Percentiles rank a stretch among this genome's conserved stretches.
Evolutionary conservation across 2,113 vertebrate species (phyloP).

Genomic region (Chlorodrepanis virens): DNA sequence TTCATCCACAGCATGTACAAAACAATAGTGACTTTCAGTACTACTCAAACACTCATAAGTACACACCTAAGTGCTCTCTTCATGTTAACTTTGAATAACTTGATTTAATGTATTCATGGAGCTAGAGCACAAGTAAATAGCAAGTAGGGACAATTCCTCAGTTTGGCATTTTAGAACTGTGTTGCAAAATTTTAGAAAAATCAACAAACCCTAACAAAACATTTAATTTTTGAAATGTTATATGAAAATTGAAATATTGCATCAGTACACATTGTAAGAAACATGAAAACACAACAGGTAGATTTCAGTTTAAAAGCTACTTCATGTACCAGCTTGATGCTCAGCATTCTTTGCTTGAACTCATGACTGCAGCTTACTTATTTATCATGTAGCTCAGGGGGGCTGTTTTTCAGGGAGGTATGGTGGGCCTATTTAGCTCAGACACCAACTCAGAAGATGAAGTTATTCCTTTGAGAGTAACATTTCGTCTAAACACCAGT

Average conservation of each 20-base stretch:
- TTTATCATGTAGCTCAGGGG: not conserved
- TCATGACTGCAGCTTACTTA: not conserved
- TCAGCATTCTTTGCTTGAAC: not conserved
- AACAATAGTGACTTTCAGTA: not conserved
- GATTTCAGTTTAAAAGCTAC: not conserved
- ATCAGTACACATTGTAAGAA: not conserved
- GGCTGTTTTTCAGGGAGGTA: not conserved
- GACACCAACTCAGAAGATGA: not conserved
- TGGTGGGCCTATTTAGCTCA: not conserved
- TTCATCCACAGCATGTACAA: not conserved
- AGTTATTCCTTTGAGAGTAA: not conserved
- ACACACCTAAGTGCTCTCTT: not conserved
- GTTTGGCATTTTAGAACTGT: not conserved
- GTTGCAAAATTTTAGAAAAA: not conserved
- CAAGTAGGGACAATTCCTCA: not conserved
- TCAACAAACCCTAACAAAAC: not conserved
- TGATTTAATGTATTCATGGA: not conserved
- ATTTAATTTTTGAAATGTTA: not conserved
- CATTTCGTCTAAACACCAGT: not conserved
- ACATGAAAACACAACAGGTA: not conserved
- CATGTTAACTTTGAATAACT: not conserved
- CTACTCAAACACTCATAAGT: not conserved
- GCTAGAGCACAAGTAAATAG: not conserved
- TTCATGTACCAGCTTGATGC: constrained; percentile 1
- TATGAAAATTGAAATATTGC: not conserved